Base-by-base conservation (phyloP, 2,113 vertebrate genomes). In the Centrocercus urophasianus region DNA sequence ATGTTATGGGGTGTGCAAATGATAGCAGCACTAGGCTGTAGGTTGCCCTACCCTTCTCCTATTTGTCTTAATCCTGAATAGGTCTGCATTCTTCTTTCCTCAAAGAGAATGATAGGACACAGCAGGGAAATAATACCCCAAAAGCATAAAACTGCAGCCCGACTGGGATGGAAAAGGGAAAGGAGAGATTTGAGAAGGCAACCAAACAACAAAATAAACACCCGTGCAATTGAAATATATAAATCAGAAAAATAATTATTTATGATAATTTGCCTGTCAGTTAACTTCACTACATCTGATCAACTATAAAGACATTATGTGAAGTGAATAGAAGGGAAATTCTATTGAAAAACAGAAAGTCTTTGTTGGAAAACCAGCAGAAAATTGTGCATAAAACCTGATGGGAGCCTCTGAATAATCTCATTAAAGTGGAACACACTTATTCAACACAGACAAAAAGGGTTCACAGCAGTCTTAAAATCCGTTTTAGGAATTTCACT, bases 341-440 rank as follows among this genome's bases (percentile, higher is more conserved):
- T 97, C 95, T 93, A 86, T 93, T 95, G 86, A 90, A 94, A 90
- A 96, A 91, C 19, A 97, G 93, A 97, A 97, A 92, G 84, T 27
- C 94, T 97, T 97, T 98, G 97, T 98, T 96, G 63, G 34, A 84
- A 86, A 96, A 92, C 75, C 85, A 89, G 95, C 92, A 95, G 93
- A 97, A 97, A 88, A 96, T 94, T 96, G 90, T 64, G 77, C 93
- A 96, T 93, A 96, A 96, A 96, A 96, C 93, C 96, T 98, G 96
- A 97, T 97, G 91, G 94, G 88, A 97, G 95, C 92, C 97, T 97
- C 97, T 97, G 96, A 97, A 98, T 97, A 98, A 98, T 98, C 97
- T 96, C 95, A 97, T 98, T 97, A 96, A 97, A 97, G 92, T 83
- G 80, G 85, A 97, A 96, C 96, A 95, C 75, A 91, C 76, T 97